These are phyloP conservation scores for Stegostoma tigrinum DNA, from an alignment of 2,113 vertebrate species.

Conservation along the genomic window DNA sequence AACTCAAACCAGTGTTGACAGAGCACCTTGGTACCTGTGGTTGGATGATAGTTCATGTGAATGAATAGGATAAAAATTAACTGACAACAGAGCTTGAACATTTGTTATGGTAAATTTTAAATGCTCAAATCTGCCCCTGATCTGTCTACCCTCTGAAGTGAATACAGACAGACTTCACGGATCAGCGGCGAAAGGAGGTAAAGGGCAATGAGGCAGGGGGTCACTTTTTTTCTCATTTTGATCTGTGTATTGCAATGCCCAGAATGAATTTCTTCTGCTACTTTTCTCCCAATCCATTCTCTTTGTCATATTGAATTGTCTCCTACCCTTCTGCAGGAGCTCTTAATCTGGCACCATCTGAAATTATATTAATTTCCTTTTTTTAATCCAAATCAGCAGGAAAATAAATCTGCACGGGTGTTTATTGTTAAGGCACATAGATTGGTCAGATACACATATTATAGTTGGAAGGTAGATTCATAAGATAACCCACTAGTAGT, in stretches of 20 bases:
- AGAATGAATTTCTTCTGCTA: not conserved
- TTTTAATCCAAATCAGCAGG: not conserved
- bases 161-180: too few relatives aligned
- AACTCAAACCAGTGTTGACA: not conserved
- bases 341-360: not conserved
- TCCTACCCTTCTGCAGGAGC: not conserved
- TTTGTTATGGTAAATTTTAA: not conserved
- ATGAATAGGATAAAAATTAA: not conserved
- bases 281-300: not conserved
- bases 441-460: not conserved
- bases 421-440: not conserved
- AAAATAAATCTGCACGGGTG: not conserved
- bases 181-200: too few relatives aligned
- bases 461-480: not conserved
- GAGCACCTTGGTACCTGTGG: not conserved
- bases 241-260: not conserved
- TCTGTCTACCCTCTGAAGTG: too few relatives aligned
- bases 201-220: too few relatives aligned
- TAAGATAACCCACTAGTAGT: not conserved
- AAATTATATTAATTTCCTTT: not conserved
- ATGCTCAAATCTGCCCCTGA: not conserved
- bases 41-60: not conserved
- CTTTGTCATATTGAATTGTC: not conserved
- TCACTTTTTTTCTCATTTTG: not conserved
- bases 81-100: not conserved